Evolutionary conservation across 2,113 vertebrate species (phyloP).

Genomic region (Cariama cristata): DNA sequence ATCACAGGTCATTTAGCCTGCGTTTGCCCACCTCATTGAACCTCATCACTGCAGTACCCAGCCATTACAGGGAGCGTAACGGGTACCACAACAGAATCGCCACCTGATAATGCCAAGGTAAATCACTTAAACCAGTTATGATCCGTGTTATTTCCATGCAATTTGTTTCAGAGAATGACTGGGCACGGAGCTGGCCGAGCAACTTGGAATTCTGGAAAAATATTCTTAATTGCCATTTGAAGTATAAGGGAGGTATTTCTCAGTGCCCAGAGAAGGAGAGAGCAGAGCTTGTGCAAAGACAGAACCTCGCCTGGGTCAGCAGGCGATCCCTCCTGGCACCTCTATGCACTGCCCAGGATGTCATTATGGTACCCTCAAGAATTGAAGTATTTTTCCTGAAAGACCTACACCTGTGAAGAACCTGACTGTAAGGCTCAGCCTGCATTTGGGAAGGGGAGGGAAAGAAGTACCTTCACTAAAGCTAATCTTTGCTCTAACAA

Average conservation of each 20-base stretch:
- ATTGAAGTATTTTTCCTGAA: not conserved
- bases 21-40: slow-evolving; percentile 1
- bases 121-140: not conserved
- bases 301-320: not conserved
- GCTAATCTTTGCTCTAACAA: not conserved
- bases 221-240: not conserved
- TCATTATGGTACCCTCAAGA: not conserved
- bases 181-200: fast-evolving
- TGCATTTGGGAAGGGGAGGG: not conserved
- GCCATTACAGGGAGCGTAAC: fast-evolving
- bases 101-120: not conserved
- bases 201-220: not conserved
- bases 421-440: not conserved
- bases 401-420: not conserved
- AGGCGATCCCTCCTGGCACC: not conserved
- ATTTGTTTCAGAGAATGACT: not conserved
- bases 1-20: not conserved
- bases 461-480: not conserved
- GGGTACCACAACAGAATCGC: not conserved
- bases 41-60: not conserved
- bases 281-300: not conserved
- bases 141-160: not conserved
- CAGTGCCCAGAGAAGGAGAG: not conserved
- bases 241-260: not conserved
- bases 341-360: no score